phyloP scores from a whole-genome alignment of 1,140 invertebrate genomes.

The Lamellibrachia luymesi region DNA sequence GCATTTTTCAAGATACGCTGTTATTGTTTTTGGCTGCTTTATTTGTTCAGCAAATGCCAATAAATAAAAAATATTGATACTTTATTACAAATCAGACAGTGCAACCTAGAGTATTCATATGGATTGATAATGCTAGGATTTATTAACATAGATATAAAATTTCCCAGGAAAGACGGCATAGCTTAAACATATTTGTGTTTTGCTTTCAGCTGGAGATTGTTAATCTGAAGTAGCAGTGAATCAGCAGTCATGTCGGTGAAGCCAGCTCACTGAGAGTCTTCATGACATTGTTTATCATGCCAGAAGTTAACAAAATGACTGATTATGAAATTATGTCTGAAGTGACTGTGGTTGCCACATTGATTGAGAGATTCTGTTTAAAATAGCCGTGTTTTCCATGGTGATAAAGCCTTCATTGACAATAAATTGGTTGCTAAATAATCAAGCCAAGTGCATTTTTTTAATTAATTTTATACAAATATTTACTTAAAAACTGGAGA shows the following conservation, averaged over 20 bases:
- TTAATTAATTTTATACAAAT: not conserved
- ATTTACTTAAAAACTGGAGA: not conserved
- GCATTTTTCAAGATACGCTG: not conserved
- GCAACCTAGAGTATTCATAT: not conserved
- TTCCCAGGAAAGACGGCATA: not conserved
- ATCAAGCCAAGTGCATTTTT: not conserved
- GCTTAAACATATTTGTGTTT: not conserved
- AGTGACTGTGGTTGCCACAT: too few species aligned
- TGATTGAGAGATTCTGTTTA: too few species aligned
- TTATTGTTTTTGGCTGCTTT: not conserved
- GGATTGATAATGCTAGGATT: not conserved
- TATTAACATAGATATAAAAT: not conserved
- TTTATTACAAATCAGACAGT: not conserved
- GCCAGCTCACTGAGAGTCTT: not conserved
- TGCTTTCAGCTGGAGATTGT: not conserved
- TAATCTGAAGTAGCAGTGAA: not conserved
- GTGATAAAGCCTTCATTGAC: not conserved
- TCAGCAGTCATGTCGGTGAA: not conserved
- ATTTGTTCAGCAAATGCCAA: not conserved
- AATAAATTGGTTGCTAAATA: not conserved
- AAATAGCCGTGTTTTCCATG: not conserved
- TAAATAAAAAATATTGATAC: not conserved
- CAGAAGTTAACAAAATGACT: not conserved
- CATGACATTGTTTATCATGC: not conserved
- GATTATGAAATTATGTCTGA: not conserved